Conservation (phyloP, 1,140 invertebrate species). For the Scaptomyza pallida region DNA sequence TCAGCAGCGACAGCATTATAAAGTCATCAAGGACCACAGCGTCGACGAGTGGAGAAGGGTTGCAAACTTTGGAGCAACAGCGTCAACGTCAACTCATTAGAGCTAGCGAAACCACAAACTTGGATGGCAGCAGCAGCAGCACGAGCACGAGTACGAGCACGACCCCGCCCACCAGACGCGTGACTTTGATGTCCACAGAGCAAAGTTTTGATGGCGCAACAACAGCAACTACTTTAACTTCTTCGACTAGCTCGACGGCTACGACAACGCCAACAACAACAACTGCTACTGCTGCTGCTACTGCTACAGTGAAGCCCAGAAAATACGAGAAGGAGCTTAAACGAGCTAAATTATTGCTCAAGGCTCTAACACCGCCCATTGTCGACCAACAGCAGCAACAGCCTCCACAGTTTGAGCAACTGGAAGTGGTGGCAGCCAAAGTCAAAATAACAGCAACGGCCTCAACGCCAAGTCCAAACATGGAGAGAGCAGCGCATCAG, state of each 20-base stretch:
- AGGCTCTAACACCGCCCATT: constrained; percentile 57
- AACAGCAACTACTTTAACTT: constrained; percentile 5
- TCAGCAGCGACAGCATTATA: constrained; percentile 54
- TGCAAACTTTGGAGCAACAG: constrained; percentile 56
- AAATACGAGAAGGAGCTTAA: constrained; percentile 79
- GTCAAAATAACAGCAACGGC: constrained; percentile 48
- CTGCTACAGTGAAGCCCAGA: constrained; percentile 47
- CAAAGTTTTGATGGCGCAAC: constrained; percentile 40
- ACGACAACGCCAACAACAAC: constrained; percentile 8
- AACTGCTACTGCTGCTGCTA: constrained; percentile 11
- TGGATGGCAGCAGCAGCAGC: constrained; percentile 27
- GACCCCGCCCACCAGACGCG: constrained; percentile 31
- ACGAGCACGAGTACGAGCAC: constrained; percentile 22
- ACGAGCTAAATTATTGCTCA: constrained; percentile 80
- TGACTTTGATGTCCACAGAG: constrained; percentile 44
- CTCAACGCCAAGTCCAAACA: constrained; percentile 14
- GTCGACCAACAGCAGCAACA: constrained; percentile 9
- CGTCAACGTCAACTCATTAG: constrained; percentile 35
- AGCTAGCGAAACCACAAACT: constrained; percentile 38
- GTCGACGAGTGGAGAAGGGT: constrained; percentile 21
- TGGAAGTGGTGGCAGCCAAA: constrained; percentile 58
- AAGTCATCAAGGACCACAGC: constrained; percentile 62
- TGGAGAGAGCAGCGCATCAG: constrained; percentile 16
- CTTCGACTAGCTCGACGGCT: constrained; percentile 1
- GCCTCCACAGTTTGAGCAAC: constrained; percentile 40